Base-by-base conservation (phyloP, 2,113 vertebrate species). In the Aldabrachelys gigantea region DNA sequence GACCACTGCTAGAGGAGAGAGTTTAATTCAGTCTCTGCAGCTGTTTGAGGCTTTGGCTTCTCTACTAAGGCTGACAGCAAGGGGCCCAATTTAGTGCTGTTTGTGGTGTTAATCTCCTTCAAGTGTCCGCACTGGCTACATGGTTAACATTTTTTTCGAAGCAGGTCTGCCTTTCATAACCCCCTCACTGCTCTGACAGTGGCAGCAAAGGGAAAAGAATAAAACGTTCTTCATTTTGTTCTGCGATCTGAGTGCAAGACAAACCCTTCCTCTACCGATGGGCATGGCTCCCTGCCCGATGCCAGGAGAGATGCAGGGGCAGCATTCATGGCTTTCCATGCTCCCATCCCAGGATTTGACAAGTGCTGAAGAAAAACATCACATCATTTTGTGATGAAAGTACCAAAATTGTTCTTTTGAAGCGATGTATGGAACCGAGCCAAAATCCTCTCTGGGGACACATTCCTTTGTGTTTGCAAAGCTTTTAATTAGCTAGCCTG, bases 401-500 rank as follows among this genome's bases (percentile, higher is more conserved):
- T 19, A 35, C 19, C 35, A 3, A 69, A 91, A 47, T 41, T 85
- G 24, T 83, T 94, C 90, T 84, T 49, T 85, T 62, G 94, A 82
- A 49, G 56, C 13, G 17, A n/a, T 69, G 4, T 84, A 90, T 57
- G 82, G 69, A 12, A 59, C 29, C 50, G 94, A 96, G 91, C 89
- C 89, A 86, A 89, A 90, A 9, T 12, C 72, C 87, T 89, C 75
- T 38, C 8, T 24, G 56, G 91, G 80, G 69, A 85, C 44, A 78
- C 92, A 91, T 92, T 91, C 84, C 56, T 91, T 94, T 94, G 17
- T 54, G 90, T 83, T 94, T 81, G 84, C 85, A 85, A 83, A 89
- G 93, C 80, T 90, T n/a, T 96, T 90, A 87, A 90, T 96, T 92
- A 89, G 86, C 87, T 41, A 79, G 97, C 56, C 88, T 54, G n/a